These are phyloP conservation scores for Listrodromus nycthemerus DNA, from an alignment of 2,888 invertebrate genomes.

Conservation along the genomic window DNA sequence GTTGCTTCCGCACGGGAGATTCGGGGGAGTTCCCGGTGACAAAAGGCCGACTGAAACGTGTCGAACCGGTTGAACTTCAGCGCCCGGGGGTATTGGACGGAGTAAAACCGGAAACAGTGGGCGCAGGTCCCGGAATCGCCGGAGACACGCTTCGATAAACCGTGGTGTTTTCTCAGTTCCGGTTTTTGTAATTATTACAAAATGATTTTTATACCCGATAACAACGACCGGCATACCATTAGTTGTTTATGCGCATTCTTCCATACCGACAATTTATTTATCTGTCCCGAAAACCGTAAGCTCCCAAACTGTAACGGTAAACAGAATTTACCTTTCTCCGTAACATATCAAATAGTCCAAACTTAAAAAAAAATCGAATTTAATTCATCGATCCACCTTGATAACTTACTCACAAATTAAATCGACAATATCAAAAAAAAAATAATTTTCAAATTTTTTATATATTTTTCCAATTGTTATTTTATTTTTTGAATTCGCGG, in stretches of 20 bases:
- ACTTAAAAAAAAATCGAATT: too few relatives aligned
- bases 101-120: constrained; percentile 63
- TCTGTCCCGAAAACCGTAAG: too few relatives aligned
- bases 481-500: background rate
- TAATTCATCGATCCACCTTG: background rate
- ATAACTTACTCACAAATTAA: background rate
- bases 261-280: too few relatives aligned
- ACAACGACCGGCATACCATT: background rate
- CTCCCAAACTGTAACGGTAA: too few relatives aligned
- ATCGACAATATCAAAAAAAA: background rate
- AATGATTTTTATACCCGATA: constrained; percentile 33
- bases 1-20: constrained; percentile 8
- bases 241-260: too few relatives aligned
- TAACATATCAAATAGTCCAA: background rate
- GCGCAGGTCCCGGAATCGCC: constrained; percentile 59
- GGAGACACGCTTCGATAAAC: constrained; percentile 67
- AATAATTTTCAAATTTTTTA: background rate
- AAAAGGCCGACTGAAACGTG: constrained; percentile 49
- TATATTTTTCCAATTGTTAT: too few relatives aligned
- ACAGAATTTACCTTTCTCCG: too few relatives aligned
- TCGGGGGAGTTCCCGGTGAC: constrained; percentile 22
- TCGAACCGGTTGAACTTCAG: constrained; percentile 41
- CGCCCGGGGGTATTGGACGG: constrained; percentile 30
- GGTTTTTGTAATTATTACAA: constrained; percentile 41
- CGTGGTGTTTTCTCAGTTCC: constrained; percentile 43